Percentiles rank a stretch among this genome's conserved stretches.
These are phyloP conservation scores for Tetrao urogallus DNA, from an alignment of 2,113 vertebrate genomes.

Conservation along the genomic window DNA sequence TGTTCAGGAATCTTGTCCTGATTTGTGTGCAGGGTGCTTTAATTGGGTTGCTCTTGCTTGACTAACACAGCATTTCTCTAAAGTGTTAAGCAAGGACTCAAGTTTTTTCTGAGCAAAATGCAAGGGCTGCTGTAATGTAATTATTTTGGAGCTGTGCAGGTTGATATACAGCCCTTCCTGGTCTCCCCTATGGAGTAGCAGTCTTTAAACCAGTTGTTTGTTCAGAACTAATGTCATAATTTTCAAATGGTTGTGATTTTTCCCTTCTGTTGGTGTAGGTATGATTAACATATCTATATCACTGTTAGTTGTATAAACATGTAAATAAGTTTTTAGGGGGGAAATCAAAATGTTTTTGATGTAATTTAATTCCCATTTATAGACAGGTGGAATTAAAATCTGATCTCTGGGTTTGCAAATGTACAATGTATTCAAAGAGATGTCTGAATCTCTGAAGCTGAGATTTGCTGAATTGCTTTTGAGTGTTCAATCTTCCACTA, in stretches of 20 bases:
- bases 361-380: not conserved
- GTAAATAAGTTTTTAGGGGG: not conserved
- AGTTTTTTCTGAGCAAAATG: not conserved
- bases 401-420: not conserved
- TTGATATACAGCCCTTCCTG: not conserved
- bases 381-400: not conserved
- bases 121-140: not conserved
- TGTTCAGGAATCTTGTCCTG: not conserved
- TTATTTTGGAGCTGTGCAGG: fast-evolving
- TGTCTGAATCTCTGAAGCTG: not conserved
- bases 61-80: not conserved
- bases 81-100: not conserved
- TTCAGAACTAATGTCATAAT: not conserved
- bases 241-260: not conserved
- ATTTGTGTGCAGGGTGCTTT: not conserved
- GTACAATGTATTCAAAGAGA: not conserved
- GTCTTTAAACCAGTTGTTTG: not conserved
- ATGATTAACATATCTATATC: fast-evolving
- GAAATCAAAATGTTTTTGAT: not conserved
- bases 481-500: not conserved
- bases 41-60: not conserved
- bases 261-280: not conserved
- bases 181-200: not conserved
- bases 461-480: not conserved
- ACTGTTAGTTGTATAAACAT: not conserved